Evolutionary conservation across 1,140 invertebrate genomes (phyloP).

Genomic region (Lordiphosa stackelbergi): DNA sequence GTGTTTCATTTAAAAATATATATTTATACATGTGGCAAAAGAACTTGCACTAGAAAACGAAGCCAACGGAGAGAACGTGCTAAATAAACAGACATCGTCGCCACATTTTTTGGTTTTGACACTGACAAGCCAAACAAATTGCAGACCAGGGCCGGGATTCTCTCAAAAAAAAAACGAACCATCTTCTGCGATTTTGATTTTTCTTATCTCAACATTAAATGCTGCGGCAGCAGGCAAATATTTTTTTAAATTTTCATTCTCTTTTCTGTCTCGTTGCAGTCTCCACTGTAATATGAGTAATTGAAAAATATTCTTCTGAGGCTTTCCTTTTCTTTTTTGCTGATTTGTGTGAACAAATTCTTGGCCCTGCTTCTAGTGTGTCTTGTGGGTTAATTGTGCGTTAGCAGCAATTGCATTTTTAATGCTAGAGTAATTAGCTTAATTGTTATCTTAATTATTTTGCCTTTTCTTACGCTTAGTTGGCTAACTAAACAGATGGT

Average conservation of each 20-base stretch:
- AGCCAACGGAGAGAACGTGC: conserved; percentile 14
- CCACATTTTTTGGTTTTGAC: conserved; percentile 17
- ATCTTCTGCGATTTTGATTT: not conserved
- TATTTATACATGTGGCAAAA: conserved; percentile 1
- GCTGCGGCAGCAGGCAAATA: conserved; percentile 18
- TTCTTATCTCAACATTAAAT: conserved; percentile 8
- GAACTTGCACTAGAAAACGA: conserved; percentile 36
- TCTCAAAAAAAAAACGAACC: not conserved
- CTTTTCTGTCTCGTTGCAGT: conserved; percentile 20
- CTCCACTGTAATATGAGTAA: conserved; percentile 23
- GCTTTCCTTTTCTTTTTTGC: conserved; percentile 15
- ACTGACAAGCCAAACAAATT: conserved; percentile 52
- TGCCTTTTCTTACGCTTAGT: conserved; percentile 20
- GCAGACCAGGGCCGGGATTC: conserved; percentile 24
- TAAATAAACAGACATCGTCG: conserved; percentile 40
- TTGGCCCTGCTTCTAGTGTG: conserved; percentile 1
- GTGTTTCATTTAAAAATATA: conserved; percentile 46
- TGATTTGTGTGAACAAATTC: conserved; percentile 4
- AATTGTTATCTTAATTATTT: conserved; percentile 45
- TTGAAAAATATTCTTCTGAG: conserved; percentile 15
- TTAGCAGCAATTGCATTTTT: conserved; percentile 13
- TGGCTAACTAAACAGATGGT: conserved; percentile 13
- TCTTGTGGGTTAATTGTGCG: conserved; percentile 25
- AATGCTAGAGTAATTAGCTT: conserved; percentile 45
- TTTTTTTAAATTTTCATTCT: conserved; percentile 8